These are phyloP conservation scores for Phyllotis vaccarum DNA, from an alignment of 2,797 vertebrate genomes.

Conservation along the genomic window DNA sequence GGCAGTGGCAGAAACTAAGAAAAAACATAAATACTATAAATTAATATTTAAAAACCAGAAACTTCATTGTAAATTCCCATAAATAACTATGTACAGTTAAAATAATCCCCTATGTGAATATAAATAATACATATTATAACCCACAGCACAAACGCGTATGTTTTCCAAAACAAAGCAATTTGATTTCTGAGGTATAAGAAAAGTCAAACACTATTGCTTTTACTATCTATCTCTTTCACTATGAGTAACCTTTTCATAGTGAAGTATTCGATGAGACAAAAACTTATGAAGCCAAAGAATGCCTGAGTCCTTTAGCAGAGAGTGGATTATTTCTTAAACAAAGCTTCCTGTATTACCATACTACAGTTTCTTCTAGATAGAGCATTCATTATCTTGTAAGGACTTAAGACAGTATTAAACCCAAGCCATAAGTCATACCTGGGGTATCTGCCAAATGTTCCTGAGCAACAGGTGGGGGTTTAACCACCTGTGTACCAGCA, in stretches of 20 bases:
- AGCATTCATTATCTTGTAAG: not conserved
- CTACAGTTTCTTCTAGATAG: not conserved
- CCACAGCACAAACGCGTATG: not conserved
- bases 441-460: not conserved
- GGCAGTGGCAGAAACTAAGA: constrained; percentile 97
- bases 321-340: not conserved
- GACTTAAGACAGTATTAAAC: constrained; percentile 51
- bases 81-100: constrained; percentile 50
- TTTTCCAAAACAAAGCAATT: constrained; percentile 32
- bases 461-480: constrained; percentile 15
- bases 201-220: constrained; percentile 7
- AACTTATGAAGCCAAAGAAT: not conserved
- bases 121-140: not conserved
- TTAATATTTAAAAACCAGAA: constrained; percentile 55
- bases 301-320: not conserved
- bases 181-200: constrained; percentile 33
- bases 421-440: not conserved
- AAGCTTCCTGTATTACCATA: not conserved
- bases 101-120: not conserved
- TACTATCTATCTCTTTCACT: constrained; percentile 33
- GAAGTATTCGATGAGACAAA: constrained; percentile 25
- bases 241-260: not conserved
- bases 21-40: constrained; percentile 69
- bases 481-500: not conserved
- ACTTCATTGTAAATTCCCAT: not conserved